These are phyloP conservation scores for Urocynchramus pylzowi DNA, from an alignment of 2,113 vertebrate species.

Conservation along the genomic window DNA sequence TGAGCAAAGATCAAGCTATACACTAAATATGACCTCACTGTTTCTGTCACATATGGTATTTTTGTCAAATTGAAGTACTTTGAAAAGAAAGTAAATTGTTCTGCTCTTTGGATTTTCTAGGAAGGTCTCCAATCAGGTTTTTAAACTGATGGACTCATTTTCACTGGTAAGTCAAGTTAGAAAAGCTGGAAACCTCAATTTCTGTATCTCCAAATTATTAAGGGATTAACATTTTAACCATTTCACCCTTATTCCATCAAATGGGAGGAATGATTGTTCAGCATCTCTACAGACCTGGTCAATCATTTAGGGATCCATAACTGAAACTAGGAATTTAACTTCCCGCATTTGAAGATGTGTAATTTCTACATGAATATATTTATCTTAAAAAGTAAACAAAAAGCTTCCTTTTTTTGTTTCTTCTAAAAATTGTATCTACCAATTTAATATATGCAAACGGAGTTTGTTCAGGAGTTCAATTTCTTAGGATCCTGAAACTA, in stretches of 20 bases:
- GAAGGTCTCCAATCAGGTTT: background rate
- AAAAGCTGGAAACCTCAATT: background rate
- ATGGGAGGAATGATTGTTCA: background rate
- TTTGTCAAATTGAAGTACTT: background rate
- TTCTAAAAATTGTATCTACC: background rate
- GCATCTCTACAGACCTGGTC: background rate
- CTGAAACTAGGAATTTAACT: background rate
- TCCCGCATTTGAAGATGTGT: background rate
- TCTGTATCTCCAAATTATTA: background rate
- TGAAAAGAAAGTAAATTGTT: background rate
- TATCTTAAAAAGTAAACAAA: background rate
- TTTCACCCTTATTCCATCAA: background rate
- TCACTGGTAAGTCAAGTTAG: background rate
- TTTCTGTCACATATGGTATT: background rate
- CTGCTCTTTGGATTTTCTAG: background rate
- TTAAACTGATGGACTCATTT: background rate
- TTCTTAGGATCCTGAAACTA: background rate
- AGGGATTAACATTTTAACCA: background rate
- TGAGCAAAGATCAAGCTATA: background rate
- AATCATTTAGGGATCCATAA: background rate
- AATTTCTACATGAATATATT: background rate
- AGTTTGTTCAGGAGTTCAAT: background rate
- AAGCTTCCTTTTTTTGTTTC: fast-evolving
- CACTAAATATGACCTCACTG: background rate
- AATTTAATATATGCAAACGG: background rate